Percentiles rank a stretch among this genome's conserved stretches.
phyloP scores from a whole-genome alignment of 2,888 invertebrate species.

The Tineola bisselliella region DNA sequence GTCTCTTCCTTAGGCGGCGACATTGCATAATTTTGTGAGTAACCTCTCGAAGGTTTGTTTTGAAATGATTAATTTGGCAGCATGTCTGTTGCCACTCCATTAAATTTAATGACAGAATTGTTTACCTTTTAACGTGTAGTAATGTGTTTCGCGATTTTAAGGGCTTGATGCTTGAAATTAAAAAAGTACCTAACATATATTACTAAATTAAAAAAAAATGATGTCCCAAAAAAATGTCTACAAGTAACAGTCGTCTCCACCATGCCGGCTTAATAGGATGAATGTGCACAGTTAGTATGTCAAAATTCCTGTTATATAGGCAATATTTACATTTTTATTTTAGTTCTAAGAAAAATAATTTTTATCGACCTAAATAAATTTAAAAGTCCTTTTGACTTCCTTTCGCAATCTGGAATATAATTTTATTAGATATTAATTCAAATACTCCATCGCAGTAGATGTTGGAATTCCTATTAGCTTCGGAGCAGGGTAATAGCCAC shows the following conservation, averaged over 20 bases:
- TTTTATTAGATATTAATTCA: constrained; percentile 13
- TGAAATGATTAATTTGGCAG: not conserved
- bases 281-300: too few relatives aligned
- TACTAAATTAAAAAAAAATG: too few relatives aligned
- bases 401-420: constrained; percentile 7
- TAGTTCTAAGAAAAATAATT: too few relatives aligned
- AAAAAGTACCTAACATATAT: too few relatives aligned
- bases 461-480: constrained; percentile 10
- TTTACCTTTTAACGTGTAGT: not conserved
- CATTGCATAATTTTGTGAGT: not conserved
- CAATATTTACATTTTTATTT: too few relatives aligned
- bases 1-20: not conserved
- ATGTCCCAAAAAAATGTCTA: too few relatives aligned
- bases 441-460: not conserved
- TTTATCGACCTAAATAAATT: not conserved
- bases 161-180: not conserved
- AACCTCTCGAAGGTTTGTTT: not conserved
- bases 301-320: too few relatives aligned
- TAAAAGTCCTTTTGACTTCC: not conserved
- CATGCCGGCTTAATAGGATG: too few relatives aligned
- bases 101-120: not conserved
- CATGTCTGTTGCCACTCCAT: not conserved
- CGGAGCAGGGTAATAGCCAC: not conserved
- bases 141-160: not conserved
- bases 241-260: too few relatives aligned